Evolutionary conservation across 92 coral and sea anemone genomes (phyloP).

Genomic region (Porites rus): DNA sequence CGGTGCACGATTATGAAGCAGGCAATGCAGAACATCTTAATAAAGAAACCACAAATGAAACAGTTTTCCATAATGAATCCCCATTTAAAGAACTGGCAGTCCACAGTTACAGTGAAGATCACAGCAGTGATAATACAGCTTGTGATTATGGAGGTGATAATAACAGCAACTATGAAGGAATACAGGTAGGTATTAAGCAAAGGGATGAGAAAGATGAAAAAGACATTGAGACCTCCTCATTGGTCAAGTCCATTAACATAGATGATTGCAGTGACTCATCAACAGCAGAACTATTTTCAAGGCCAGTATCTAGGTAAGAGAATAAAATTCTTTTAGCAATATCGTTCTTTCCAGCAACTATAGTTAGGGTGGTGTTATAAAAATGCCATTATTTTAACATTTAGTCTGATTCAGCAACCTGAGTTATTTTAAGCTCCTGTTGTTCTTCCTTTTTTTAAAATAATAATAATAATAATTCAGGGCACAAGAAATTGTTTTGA

Average conservation of each 20-base stretch:
- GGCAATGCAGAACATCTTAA: background rate
- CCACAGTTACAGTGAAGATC: background rate
- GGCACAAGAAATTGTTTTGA: too few relatives aligned
- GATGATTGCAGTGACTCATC: background rate
- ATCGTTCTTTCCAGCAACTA: too few relatives aligned
- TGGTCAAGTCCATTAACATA: background rate
- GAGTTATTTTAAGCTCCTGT: too few relatives aligned
- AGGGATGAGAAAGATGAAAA: background rate
- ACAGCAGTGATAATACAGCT: background rate
- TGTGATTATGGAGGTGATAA: background rate
- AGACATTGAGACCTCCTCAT: too few relatives aligned
- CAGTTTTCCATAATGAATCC: background rate
- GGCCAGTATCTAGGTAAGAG: conserved; percentile 12
- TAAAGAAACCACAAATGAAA: background rate
- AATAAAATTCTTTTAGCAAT: background rate
- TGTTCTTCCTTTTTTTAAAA: too few relatives aligned
- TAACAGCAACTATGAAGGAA: background rate
- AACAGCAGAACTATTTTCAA: background rate
- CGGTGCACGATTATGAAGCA: background rate
- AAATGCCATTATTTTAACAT: too few relatives aligned
- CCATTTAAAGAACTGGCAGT: background rate
- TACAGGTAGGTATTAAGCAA: background rate
- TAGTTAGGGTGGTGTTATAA: too few relatives aligned
- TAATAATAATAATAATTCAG: too few relatives aligned
- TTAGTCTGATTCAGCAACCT: too few relatives aligned